phyloP scores from a whole-genome alignment of 2,888 invertebrate species.

The Volucella inanis region DNA sequence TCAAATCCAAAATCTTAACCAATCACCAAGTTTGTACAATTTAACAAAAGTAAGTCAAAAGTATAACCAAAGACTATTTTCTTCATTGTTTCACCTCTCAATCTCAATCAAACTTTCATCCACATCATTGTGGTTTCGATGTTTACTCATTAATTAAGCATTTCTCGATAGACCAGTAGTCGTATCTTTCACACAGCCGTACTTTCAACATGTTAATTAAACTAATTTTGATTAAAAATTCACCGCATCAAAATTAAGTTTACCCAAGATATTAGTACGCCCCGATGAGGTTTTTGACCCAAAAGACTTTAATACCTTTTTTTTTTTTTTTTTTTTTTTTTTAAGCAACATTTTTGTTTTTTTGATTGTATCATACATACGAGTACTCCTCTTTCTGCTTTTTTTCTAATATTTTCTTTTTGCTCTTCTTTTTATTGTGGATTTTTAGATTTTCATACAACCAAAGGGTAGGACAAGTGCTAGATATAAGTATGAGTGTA shows the following conservation, averaged over 20 bases:
- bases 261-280: conserved; percentile 45
- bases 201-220: conserved; percentile 62
- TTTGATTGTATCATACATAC: not conserved
- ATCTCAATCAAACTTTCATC: conserved; percentile 15
- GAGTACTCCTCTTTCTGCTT: not conserved
- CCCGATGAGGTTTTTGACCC: conserved; percentile 61
- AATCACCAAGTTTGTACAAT: not conserved
- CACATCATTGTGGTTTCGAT: not conserved
- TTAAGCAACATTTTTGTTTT: conserved; percentile 17
- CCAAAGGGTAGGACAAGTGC: not conserved
- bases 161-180: conserved; percentile 36
- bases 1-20: not conserved
- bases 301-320: conserved; percentile 41
- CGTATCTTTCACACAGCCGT: conserved; percentile 19
- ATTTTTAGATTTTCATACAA: not conserved
- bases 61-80: not conserved
- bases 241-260: conserved; percentile 36
- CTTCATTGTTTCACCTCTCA: not conserved
- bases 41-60: not conserved
- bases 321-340: not conserved
- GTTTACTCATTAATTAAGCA: conserved; percentile 41
- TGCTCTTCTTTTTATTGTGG: not conserved
- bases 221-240: conserved; percentile 72
- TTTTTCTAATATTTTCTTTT: not conserved
- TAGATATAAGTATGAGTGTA: not conserved